phyloP scores from a whole-genome alignment of 2,888 invertebrate genomes.

The Bembecia ichneumoniformis region DNA sequence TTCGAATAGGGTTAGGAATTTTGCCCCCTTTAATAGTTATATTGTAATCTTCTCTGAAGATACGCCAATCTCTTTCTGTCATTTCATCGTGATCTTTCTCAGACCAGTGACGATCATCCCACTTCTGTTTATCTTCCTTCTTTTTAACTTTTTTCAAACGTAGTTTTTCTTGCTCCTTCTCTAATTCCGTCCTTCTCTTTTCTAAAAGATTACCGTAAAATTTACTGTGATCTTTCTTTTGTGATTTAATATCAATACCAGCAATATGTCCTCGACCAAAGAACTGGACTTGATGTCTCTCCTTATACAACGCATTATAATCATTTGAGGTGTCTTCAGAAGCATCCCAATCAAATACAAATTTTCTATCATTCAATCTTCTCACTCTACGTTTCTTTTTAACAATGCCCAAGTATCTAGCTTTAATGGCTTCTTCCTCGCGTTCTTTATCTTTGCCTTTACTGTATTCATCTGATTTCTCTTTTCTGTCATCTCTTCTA shows the following conservation, averaged over 20 bases:
- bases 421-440: conserved; percentile 95
- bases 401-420: conserved; percentile 92
- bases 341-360: conserved; percentile 99
- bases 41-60: conserved; percentile 99
- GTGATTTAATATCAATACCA: conserved; percentile 97
- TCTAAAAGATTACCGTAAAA: conserved; percentile 97
- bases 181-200: conserved; percentile 94
- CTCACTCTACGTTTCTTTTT: conserved; percentile 95
- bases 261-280: conserved; percentile 98
- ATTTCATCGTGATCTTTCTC: conserved; percentile 95
- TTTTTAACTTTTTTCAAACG: conserved; percentile 92
- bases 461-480: conserved; percentile 64
- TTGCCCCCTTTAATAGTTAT: conserved; percentile 97
- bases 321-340: conserved; percentile 98
- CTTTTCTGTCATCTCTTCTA: conserved; percentile 55
- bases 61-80: conserved; percentile 99
- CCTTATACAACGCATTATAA: conserved; percentile 97
- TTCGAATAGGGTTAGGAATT: conserved; percentile 95
- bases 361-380: conserved; percentile 96
- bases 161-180: conserved; percentile 96
- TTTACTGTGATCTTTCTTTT: conserved; percentile 94
- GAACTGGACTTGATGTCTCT: conserved; percentile 97
- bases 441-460: conserved; percentile 88
- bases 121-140: conserved; percentile 97
- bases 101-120: conserved; percentile 99